Conservation (phyloP, 2,797 vertebrate species). For the Gorsachius magnificus region DNA sequence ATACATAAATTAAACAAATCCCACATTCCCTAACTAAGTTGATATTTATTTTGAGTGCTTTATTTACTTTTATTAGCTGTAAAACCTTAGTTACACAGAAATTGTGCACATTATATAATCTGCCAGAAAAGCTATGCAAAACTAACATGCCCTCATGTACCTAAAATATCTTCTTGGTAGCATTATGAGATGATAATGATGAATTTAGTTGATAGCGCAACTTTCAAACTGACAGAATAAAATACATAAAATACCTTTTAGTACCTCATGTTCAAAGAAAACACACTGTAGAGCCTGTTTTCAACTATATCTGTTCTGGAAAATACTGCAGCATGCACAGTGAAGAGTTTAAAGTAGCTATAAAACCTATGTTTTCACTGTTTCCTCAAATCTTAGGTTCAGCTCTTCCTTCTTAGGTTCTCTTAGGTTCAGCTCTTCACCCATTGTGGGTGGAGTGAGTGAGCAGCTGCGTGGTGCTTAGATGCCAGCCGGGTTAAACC, state of each 20-base stretch:
- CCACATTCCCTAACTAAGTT: background rate
- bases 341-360: background rate
- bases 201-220: background rate
- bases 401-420: background rate
- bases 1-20: background rate
- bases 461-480: too few relatives aligned
- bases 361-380: background rate
- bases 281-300: background rate
- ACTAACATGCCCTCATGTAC: background rate
- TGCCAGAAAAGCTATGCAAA: background rate
- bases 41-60: background rate
- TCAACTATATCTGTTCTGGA: background rate
- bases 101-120: background rate
- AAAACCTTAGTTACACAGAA: background rate
- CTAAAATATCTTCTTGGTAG: background rate
- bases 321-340: background rate
- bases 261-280: background rate
- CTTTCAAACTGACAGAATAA: background rate
- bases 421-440: too few relatives aligned
- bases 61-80: background rate
- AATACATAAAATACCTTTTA: background rate
- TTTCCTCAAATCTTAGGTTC: background rate
- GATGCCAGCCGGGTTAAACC: too few relatives aligned
- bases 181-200: background rate
- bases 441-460: too few relatives aligned